Percentiles rank a stretch among this genome's conserved stretches.
These are phyloP conservation scores for Lasioglossum pauxillum DNA, from an alignment of 2,888 invertebrate species.

Conservation along the genomic window DNA sequence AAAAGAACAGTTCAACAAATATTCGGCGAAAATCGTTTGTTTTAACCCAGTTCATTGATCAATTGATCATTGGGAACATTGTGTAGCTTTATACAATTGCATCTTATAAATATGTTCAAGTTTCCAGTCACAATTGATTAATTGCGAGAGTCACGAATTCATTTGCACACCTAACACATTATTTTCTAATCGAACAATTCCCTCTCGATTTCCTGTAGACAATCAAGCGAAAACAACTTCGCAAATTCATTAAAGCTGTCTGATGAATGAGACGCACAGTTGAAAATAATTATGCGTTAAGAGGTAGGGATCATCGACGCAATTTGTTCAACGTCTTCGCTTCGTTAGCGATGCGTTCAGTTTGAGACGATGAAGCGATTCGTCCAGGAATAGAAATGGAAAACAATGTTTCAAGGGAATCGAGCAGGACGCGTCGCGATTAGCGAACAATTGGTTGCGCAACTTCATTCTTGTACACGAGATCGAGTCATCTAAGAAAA, in stretches of 20 bases:
- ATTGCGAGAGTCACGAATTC: neutral
- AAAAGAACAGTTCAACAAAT: no score
- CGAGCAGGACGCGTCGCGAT: conserved; percentile 35
- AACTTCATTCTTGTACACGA: conserved; percentile 13
- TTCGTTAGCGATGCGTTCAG: conserved; percentile 9
- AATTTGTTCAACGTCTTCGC: conserved; percentile 7
- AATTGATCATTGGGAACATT: neutral
- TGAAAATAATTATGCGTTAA: neutral
- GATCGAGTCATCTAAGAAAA: neutral
- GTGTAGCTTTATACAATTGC: neutral
- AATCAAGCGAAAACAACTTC: neutral
- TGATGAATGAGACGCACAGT: neutral
- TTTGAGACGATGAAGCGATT: conserved; percentile 26
- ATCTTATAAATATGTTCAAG: no score
- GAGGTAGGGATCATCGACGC: neutral
- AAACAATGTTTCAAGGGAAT: conserved; percentile 43
- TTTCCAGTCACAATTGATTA: no score
- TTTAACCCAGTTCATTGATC: neutral
- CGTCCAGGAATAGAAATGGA: conserved; percentile 49
- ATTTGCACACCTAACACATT: neutral
- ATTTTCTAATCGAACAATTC: neutral
- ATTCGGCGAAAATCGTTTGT: neutral
- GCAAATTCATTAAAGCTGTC: neutral
- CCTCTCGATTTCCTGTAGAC: neutral
- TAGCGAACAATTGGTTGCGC: conserved; percentile 49